These are phyloP conservation scores for Mystacides longicornis DNA, from an alignment of 2,888 invertebrate genomes.

Conservation along the genomic window DNA sequence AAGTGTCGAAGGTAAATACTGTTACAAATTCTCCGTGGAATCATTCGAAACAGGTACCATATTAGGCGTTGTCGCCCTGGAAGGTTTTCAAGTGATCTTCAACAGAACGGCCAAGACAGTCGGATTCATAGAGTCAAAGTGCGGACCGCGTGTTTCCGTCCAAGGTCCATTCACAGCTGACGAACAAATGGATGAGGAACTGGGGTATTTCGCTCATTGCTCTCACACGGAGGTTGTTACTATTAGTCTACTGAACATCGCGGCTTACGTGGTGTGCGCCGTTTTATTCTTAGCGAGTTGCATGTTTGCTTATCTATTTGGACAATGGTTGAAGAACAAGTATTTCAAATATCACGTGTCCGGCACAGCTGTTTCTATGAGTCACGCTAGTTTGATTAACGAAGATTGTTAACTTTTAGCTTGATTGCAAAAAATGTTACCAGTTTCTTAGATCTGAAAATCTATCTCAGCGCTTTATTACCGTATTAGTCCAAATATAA, in stretches of 20 bases:
- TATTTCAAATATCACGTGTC: slow-evolving; percentile 23
- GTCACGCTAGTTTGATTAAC: slow-evolving; percentile 26
- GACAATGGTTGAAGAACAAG: slow-evolving; percentile 26
- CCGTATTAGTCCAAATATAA: no score
- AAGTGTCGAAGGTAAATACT: slow-evolving; percentile 37
- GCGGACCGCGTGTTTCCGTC: slow-evolving; percentile 39
- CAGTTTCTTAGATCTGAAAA: no score
- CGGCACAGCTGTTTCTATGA: slow-evolving; percentile 23
- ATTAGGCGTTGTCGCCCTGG: slow-evolving; percentile 46
- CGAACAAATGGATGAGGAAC: slow-evolving; percentile 22
- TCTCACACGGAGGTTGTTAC: slow-evolving; percentile 9
- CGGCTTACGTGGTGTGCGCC: slow-evolving; percentile 25
- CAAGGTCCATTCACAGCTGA: slow-evolving; percentile 38
- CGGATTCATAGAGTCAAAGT: slow-evolving; percentile 40
- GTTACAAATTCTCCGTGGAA: slow-evolving; percentile 45
- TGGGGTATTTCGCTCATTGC: slow-evolving; percentile 16
- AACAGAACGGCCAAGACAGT: slow-evolving; percentile 45
- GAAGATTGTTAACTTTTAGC: slow-evolving; percentile 17
- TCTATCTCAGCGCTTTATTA: no score
- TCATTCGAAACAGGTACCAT: slow-evolving; percentile 40
- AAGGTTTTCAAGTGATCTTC: slow-evolving; percentile 44
- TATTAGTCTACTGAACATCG: slow-evolving; percentile 22
- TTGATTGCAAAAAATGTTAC: no score
- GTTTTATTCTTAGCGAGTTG: slow-evolving; percentile 21
- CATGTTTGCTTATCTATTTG: slow-evolving; percentile 25